Evolutionary conservation across 2,113 vertebrate genomes (phyloP), one percentile per base, ranked within the genome.

Genomic region (Upupa epops): DNA sequence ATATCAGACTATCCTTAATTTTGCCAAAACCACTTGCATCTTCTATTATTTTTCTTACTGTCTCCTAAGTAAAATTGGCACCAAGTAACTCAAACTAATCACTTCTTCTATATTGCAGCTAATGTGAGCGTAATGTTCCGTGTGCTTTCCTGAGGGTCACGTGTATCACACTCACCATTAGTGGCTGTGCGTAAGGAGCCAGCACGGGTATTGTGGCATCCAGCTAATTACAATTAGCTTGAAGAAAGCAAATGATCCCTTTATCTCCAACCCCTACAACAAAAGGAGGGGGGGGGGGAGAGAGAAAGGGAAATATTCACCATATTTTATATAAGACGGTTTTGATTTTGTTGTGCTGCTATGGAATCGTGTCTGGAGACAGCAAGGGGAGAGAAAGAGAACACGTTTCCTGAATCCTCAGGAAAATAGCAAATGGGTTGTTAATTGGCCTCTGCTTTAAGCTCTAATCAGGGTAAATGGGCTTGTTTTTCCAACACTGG

Each of bases 401-500:
- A 86, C 80, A 34, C 56, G 81, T 88, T 83, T 83, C 34, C 71
- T 36, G 3, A 5, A 18, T 81, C 45, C 45, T 75, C 34, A 64
- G 54, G 69, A 94, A 37, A 81, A 88, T 88, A 90, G 86, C 61
- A 85, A 95, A 93, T 24, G 83, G 17, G 5, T 79, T 65, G 63
- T 85, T 94, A 86, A 95, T 68, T 90, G 83, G 69, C 73, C 93
- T 80, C 56, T 83, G 66, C 49, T 92, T 94, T 86, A 94, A 92
- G 56, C 72, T 93, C 77, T 81, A 93, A 90, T 83, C 77, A 75
- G 81, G 70, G 86, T 90, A 93, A 90, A 93, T 78, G 83, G 83
- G 45, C 81, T 96, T 95, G 94, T 95, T 96, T 95, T 95, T 95
- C 80, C 92, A 96, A 95, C 94, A 95, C 54, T 89, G 86, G 61